phyloP scores from a whole-genome alignment of 2,113 vertebrate species.

The Suricata suricatta region DNA sequence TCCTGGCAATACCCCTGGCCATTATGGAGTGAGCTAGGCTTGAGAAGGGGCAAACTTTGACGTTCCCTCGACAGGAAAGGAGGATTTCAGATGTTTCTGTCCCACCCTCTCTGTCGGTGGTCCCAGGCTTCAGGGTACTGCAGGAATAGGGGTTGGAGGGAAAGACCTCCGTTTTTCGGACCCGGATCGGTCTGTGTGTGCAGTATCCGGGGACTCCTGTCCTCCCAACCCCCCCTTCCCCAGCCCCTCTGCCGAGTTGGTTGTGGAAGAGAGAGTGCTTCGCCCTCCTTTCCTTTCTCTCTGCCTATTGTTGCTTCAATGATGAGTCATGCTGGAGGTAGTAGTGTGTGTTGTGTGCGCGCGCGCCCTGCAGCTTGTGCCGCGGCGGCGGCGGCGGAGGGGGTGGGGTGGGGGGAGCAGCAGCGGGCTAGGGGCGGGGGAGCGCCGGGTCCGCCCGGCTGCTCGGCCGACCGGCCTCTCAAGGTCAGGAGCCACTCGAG shows the following conservation, averaged over 20 bases:
- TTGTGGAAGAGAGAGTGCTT: conserved; percentile 56
- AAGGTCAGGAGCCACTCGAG: conserved; percentile 72
- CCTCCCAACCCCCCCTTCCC: not conserved
- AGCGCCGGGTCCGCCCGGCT: not conserved
- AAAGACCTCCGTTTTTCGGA: not conserved
- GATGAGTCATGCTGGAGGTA: conserved; percentile 83
- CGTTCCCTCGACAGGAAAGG: not conserved
- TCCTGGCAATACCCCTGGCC: not conserved
- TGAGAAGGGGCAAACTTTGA: conserved; percentile 41
- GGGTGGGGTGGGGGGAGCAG: not conserved
- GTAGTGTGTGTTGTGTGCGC: conserved; percentile 69
- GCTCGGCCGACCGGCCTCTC: not conserved
- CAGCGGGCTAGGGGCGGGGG: not conserved
- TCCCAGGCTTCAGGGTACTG: not conserved
- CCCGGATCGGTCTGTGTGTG: not conserved
- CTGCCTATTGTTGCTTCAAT: conserved; percentile 81
- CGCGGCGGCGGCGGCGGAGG: not conserved
- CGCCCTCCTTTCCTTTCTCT: conserved; percentile 72
- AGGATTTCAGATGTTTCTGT: not conserved
- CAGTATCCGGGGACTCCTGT: not conserved
- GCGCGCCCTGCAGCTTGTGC: conserved; percentile 23
- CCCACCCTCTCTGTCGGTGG: not conserved
- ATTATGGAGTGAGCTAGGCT: not conserved
- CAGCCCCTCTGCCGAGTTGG: not conserved
- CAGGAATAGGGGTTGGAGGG: not conserved